Evolutionary conservation across 2,113 vertebrate genomes (phyloP).

Genomic region (Apteryx mantelli): DNA sequence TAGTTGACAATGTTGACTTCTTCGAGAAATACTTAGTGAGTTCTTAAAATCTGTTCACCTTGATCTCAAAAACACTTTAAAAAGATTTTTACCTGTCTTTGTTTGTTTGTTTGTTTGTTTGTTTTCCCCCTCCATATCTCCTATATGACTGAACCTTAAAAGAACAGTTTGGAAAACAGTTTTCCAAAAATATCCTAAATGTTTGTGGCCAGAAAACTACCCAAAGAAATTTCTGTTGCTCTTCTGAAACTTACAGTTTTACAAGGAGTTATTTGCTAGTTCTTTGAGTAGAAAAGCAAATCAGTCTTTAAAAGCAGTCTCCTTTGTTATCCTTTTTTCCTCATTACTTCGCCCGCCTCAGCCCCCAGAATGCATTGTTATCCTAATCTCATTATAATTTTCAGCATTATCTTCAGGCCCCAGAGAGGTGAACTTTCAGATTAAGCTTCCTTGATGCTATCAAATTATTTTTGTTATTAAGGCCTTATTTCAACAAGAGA

Average conservation of each 20-base stretch:
- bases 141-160: neutral
- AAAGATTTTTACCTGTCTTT: neutral
- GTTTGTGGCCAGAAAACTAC: neutral
- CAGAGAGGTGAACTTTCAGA: neutral
- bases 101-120: neutral
- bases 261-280: neutral
- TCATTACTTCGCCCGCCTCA: neutral
- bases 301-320: neutral
- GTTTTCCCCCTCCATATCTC: neutral
- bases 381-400: neutral
- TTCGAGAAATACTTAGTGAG: neutral
- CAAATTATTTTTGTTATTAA: neutral
- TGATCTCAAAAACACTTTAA: neutral
- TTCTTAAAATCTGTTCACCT: neutral
- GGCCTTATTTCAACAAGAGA: neutral
- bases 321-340: neutral
- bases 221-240: neutral
- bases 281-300: neutral
- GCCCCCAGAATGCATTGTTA: neutral
- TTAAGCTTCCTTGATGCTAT: neutral
- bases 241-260: neutral
- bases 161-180: neutral
- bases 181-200: neutral
- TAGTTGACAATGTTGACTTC: neutral
- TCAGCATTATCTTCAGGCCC: neutral